Percentiles rank a stretch among this genome's conserved stretches.
Evolutionary conservation across 2,888 invertebrate genomes (phyloP).

Genomic region (Megaustenia siamemsis): DNA sequence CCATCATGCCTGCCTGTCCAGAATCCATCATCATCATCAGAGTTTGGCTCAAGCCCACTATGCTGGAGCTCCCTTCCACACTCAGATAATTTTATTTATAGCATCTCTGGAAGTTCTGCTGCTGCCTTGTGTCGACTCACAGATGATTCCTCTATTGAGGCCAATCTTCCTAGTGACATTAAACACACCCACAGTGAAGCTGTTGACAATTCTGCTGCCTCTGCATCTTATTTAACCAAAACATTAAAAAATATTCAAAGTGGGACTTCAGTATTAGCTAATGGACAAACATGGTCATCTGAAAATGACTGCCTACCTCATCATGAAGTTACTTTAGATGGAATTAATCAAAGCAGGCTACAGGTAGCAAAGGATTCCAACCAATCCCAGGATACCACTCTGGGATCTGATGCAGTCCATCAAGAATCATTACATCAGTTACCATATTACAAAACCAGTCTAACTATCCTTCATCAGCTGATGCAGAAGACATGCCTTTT

Average conservation of each 20-base stretch:
- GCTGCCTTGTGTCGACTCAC: neutral
- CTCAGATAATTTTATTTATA: neutral
- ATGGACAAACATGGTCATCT: neutral
- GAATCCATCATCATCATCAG: neutral
- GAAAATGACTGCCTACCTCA: neutral
- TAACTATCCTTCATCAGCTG: neutral
- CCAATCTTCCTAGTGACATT: neutral
- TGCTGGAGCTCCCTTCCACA: neutral
- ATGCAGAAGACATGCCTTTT: neutral
- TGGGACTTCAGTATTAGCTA: constrained; percentile 14
- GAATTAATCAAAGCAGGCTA: neutral
- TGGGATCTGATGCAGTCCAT: neutral
- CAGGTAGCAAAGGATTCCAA: neutral
- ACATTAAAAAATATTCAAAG: neutral
- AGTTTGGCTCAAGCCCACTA: neutral
- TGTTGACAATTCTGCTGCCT: neutral
- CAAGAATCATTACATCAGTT: neutral
- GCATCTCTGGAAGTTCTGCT: neutral
- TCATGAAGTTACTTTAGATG: neutral
- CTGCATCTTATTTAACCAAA: neutral
- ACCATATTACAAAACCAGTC: neutral
- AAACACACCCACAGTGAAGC: neutral
- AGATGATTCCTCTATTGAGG: neutral
- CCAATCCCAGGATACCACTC: neutral
- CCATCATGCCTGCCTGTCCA: constrained; percentile 48